A percentile compares a stretch with the other conserved stretches of the same genome.
These are phyloP conservation scores for Metacarcinus magister DNA, from an alignment of 2,888 invertebrate genomes.

Conservation along the genomic window DNA sequence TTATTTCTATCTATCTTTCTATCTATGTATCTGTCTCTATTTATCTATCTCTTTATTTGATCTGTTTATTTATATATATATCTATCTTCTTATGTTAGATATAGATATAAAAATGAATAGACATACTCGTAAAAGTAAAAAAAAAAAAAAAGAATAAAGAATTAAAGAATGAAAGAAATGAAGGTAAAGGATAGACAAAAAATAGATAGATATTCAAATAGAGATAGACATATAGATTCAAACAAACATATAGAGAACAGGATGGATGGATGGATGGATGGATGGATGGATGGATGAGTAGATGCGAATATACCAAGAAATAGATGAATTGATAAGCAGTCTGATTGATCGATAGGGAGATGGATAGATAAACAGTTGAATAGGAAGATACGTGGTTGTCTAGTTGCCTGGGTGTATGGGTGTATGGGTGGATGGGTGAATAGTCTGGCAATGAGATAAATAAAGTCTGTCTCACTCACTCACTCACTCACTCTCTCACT, in stretches of 20 bases:
- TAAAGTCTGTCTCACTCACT: neutral
- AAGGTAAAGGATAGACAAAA: too few species aligned
- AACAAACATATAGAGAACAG: neutral
- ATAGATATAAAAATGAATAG: too few species aligned
- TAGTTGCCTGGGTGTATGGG: neutral
- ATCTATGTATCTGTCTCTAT: too few species aligned
- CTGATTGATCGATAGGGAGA: neutral
- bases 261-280: neutral
- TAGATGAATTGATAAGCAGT: too few species aligned
- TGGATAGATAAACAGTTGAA: neutral
- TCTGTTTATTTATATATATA: too few species aligned
- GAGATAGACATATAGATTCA: neutral
- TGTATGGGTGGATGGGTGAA: neutral
- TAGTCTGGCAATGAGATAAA: neutral
- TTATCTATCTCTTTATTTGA: too few species aligned
- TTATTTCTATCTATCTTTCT: too few species aligned
- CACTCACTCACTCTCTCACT: too few species aligned
- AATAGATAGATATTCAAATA: neutral
- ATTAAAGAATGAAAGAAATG: too few species aligned
- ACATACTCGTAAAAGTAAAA: too few species aligned
- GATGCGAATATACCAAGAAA: neutral
- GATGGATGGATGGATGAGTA: neutral
- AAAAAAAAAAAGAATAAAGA: too few species aligned
- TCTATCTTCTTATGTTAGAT: too few species aligned
- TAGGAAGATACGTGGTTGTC: neutral